Conservation (phyloP, 2,888 invertebrate species). For the Calliphora vomitoria region DNA sequence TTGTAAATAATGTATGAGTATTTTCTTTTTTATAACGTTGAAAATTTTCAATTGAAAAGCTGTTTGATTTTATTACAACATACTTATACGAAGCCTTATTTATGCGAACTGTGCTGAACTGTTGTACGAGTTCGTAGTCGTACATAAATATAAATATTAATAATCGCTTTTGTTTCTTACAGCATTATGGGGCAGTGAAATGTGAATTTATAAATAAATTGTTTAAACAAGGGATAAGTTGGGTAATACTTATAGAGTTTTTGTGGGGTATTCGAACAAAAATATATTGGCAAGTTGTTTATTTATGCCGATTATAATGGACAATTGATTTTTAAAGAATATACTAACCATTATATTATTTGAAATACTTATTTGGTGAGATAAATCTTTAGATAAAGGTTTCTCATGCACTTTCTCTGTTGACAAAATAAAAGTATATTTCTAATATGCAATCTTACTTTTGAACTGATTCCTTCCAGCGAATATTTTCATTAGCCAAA, state of each 20-base stretch:
- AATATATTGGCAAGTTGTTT: not conserved
- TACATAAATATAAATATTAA: conserved; percentile 18
- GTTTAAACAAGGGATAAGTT: too few relatives aligned
- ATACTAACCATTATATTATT: too few relatives aligned
- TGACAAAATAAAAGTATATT: too few relatives aligned
- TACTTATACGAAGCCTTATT: conserved; percentile 37
- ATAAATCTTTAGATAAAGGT: too few relatives aligned
- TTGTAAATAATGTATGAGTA: conserved; percentile 22
- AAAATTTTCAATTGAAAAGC: conserved; percentile 53
- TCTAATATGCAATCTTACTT: too few relatives aligned
- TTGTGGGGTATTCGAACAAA: not conserved
- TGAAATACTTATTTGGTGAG: too few relatives aligned
- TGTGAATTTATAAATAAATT: conserved; percentile 13
- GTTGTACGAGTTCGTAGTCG: not conserved
- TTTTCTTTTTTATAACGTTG: conserved; percentile 2
- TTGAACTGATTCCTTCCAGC: conserved; percentile 83
- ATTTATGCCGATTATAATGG: not conserved
- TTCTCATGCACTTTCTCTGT: too few relatives aligned
- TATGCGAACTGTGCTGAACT: conserved; percentile 9
- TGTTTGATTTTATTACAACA: conserved; percentile 55
- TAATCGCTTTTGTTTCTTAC: not conserved
- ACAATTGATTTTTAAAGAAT: not conserved
- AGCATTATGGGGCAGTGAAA: not conserved
- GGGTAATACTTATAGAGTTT: not conserved
- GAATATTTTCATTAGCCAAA: conserved; percentile 93